A percentile compares a stretch with the other conserved stretches of the same genome.
Evolutionary conservation across 30 jellyfish, hydroid and myxozoan species (phyloP).

Genomic region (Clytia hemisphaerica): DNA sequence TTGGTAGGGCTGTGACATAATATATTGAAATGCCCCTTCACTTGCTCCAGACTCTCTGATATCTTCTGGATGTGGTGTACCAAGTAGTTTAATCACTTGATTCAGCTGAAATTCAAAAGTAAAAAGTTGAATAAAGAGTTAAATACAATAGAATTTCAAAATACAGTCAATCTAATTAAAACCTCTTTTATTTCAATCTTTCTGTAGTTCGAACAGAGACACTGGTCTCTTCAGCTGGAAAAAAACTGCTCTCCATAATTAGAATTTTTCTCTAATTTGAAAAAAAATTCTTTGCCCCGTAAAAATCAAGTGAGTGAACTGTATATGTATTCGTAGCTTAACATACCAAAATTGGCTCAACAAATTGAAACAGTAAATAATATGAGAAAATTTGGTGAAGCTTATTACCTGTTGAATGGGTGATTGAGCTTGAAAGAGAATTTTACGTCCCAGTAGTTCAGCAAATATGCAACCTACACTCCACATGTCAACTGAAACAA

Average conservation of each 20-base stretch:
- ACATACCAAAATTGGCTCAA: not conserved
- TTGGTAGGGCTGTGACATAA: conserved; percentile 74
- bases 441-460: conserved; percentile 82
- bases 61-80: conserved; percentile 91
- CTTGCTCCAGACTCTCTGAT: conserved; percentile 90
- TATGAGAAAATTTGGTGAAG: not conserved
- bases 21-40: conserved; percentile 80
- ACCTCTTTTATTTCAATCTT: too few species aligned
- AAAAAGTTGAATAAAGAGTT: not conserved
- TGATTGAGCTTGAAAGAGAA: conserved; percentile 88
- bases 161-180: too few species aligned
- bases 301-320: not conserved
- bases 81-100: conserved; percentile 79
- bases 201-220: too few species aligned
- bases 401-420: conserved; percentile 74
- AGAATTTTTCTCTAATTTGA: not conserved
- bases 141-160: not conserved
- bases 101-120: conserved; percentile 32
- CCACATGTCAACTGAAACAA: conserved; percentile 74
- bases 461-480: conserved; percentile 94
- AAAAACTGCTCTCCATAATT: too few species aligned
- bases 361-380: not conserved
- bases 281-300: not conserved
- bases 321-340: not conserved
- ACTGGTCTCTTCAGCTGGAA: too few species aligned